Percentiles rank a stretch among this genome's conserved stretches.
Evolutionary conservation across 92 coral and sea anemone species (phyloP).

Genomic region (Palythoa heliodiscus): DNA sequence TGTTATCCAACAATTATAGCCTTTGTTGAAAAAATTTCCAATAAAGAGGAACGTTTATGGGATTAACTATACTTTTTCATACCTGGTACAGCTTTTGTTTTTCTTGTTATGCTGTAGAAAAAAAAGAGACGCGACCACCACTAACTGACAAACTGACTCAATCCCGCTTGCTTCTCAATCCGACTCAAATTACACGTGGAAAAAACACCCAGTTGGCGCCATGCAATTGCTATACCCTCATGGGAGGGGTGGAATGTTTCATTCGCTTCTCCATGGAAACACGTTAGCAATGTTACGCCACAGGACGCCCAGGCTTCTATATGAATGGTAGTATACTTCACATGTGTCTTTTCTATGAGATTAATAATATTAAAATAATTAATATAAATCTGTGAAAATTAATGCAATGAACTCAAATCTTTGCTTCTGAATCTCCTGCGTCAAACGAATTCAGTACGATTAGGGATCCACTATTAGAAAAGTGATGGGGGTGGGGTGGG

Average conservation of each 20-base stretch:
- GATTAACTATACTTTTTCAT: background rate
- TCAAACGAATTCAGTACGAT: no score
- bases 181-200: conserved; percentile 12
- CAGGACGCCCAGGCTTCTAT: no score
- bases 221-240: background rate
- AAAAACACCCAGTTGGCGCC: conserved; percentile 24
- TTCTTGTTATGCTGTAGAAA: background rate
- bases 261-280: background rate
- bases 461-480: no score
- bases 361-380: no score
- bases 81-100: background rate
- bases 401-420: no score
- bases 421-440: no score
- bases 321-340: no score
- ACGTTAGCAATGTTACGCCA: background rate
- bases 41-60: background rate
- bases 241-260: background rate
- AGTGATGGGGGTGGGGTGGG: no score
- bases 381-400: no score
- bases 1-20: background rate
- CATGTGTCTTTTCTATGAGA: no score
- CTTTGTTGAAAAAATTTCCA: background rate
- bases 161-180: background rate
- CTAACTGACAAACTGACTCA: background rate
- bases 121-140: background rate